phyloP scores from a whole-genome alignment of 2,113 vertebrate genomes.

The Cheilinus undulatus region DNA sequence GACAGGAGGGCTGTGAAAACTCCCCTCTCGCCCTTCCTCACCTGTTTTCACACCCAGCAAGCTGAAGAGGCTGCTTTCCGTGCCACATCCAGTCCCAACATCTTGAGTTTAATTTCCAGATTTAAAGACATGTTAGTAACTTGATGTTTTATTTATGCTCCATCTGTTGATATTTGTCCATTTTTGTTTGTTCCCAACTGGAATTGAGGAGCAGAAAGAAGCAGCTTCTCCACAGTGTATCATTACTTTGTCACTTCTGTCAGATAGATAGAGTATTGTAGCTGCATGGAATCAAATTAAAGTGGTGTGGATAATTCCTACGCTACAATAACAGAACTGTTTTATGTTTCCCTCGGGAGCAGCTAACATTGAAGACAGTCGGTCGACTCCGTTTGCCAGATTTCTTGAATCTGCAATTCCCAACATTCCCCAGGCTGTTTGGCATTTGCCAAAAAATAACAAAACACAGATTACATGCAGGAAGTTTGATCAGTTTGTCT shows the following conservation, averaged over 20 bases:
- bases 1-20: constrained; percentile 69
- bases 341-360: constrained; percentile 39
- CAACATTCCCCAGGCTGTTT: constrained; percentile 15
- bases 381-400: constrained; percentile 34
- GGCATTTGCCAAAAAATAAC: constrained; percentile 32
- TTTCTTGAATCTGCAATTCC: constrained; percentile 23
- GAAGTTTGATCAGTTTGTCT: not conserved
- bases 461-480: constrained; percentile 33
- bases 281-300: constrained; percentile 33
- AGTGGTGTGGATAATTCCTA: constrained; percentile 44
- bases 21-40: constrained; percentile 42
- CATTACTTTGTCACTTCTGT: constrained; percentile 42
- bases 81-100: too few relatives aligned
- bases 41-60: constrained; percentile 66
- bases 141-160: constrained; percentile 37
- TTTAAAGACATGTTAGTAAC: constrained; percentile 45
- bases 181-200: constrained; percentile 18
- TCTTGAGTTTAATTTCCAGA: constrained; percentile 71
- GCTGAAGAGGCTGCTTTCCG: constrained; percentile 72
- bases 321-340: constrained; percentile 45
- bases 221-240: not conserved
- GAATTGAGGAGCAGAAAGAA: not conserved
- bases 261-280: constrained; percentile 30
- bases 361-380: constrained; percentile 28
- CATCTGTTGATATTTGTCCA: constrained; percentile 3